Evolutionary conservation across 1,140 invertebrate genomes (phyloP), one percentile per base, ranked within the genome.

Genomic region (Mactra quadrangularis): DNA sequence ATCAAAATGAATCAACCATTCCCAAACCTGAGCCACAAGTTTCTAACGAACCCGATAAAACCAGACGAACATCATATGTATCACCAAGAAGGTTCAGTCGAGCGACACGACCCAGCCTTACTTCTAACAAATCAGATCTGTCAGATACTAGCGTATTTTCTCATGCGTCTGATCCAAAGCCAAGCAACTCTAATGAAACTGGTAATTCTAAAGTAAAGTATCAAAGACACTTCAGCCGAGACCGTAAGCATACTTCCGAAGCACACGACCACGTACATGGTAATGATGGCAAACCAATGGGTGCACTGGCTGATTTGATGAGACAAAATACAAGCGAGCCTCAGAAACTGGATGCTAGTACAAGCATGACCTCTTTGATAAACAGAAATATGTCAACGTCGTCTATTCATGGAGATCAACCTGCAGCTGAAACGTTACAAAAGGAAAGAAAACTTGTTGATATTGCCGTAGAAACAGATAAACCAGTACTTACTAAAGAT

Each of bases 61-160:
- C 1, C 1, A 41, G 15, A 55, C 19, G 76, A 57, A 33, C 53
- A 29, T 38, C 31, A 2, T 78, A 78, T 68, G 50, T 78, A 22
- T 78, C 76, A 33, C 76, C 76, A 11, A 33, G 76, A 57, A 60
- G 76, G n/a, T 78, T 78, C n/a, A 78, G 60, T 57, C 45, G 76
- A 38, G 29, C 29, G 55, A 53, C 76, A 38, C n/a, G 76, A 38
- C 13, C 76, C 15, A 78, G 76, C 55, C 41, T 78, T 4, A 66
- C 76, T 17, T 78, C 60, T 55, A 68, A 78, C 31, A 53, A 38
- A 57, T 78, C 74, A 4, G 31, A 38, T 57, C 15, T 4, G n/a
- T 50, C 70, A 25, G 52, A 57, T 41, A 31, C n/a, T 19, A 68
- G 25, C 15, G 45, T 27, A 11, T 41, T 19, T 50, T 31, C 45